These are phyloP conservation scores for Gymnothorax reevesii DNA, from an alignment of 2,797 vertebrate species.

Conservation along the genomic window DNA sequence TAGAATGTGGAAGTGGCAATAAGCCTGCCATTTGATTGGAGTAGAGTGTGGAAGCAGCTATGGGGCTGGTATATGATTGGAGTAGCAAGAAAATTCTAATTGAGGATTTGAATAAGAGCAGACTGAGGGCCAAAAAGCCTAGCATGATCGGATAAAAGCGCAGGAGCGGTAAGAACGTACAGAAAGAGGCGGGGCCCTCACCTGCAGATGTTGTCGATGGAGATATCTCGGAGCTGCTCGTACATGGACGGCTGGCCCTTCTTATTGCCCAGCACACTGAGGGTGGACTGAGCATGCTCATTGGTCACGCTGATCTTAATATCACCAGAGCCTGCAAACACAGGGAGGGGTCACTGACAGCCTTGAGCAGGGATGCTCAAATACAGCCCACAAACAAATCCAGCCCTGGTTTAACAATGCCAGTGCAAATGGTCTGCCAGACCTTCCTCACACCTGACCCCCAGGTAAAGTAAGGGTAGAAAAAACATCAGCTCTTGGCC, in stretches of 20 bases:
- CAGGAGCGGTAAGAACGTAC: fast-evolving
- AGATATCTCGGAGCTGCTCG: conserved; percentile 94
- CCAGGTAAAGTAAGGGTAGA: too few species aligned
- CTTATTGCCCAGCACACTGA: conserved; percentile 79
- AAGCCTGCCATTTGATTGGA: too few species aligned
- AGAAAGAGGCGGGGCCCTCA: conserved; percentile 45
- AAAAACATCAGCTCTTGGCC: too few species aligned
- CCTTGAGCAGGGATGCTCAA: too few species aligned
- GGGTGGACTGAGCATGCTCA: conserved; percentile 89
- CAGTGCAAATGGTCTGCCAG: background rate
- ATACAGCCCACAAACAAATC: too few species aligned
- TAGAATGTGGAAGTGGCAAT: too few species aligned
- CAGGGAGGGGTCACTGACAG: background rate
- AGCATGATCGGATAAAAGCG: too few species aligned
- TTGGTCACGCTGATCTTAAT: conserved; percentile 98
- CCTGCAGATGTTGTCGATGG: conserved; percentile 99
- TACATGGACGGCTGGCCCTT: conserved; percentile 95
- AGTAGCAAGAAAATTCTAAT: background rate
- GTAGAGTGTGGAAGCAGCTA: too few species aligned
- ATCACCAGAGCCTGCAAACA: conserved; percentile 76
- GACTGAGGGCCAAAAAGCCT: too few species aligned
- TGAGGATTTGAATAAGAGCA: background rate
- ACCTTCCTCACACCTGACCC: background rate
- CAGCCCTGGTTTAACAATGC: too few species aligned
- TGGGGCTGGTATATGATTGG: background rate